Percentiles rank a stretch among this genome's conserved stretches.
Conservation (phyloP, 2,113 vertebrate species). For the Sardina pilchardus region DNA sequence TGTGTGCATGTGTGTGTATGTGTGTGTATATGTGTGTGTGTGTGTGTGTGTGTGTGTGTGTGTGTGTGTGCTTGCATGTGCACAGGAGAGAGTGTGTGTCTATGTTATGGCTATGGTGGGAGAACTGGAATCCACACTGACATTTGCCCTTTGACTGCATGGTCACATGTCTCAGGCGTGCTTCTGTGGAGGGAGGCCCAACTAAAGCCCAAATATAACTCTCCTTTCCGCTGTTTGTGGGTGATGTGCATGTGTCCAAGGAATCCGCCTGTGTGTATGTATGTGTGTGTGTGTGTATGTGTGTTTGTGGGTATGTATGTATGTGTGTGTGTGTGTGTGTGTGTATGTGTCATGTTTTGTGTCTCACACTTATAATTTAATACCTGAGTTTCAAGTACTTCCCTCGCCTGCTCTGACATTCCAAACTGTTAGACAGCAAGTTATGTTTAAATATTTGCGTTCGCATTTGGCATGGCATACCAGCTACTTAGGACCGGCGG, state of each 20-base stretch:
- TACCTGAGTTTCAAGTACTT: slow-evolving; percentile 8
- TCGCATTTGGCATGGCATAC: neutral
- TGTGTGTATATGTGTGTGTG: neutral
- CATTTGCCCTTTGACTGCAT: slow-evolving; percentile 69
- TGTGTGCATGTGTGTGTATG: neutral
- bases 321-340: slow-evolving; percentile 21
- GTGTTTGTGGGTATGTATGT: slow-evolving; percentile 12
- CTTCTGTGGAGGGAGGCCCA: slow-evolving; percentile 44
- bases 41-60: neutral
- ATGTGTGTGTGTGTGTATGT: slow-evolving; percentile 10
- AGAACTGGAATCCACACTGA: slow-evolving; percentile 60
- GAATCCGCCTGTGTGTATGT: slow-evolving; percentile 15
- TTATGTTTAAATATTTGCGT: slow-evolving; percentile 19
- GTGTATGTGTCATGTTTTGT: slow-evolving; percentile 12
- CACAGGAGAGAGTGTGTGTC: slow-evolving; percentile 53
- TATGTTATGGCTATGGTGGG: slow-evolving; percentile 63
- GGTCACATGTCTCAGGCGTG: slow-evolving; percentile 61
- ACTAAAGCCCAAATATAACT: slow-evolving; percentile 55
- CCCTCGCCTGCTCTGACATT: neutral
- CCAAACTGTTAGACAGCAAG: slow-evolving; percentile 1
- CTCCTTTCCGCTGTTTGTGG: slow-evolving; percentile 43
- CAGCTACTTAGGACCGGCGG: neutral
- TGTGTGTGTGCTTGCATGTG: slow-evolving; percentile 8
- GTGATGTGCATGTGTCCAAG: neutral
- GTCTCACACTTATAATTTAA: slow-evolving; percentile 24